A percentile compares a stretch with the other conserved stretches of the same genome.
Evolutionary conservation across 2,888 invertebrate species (phyloP).

Genomic region (Zygaena filipendulae): DNA sequence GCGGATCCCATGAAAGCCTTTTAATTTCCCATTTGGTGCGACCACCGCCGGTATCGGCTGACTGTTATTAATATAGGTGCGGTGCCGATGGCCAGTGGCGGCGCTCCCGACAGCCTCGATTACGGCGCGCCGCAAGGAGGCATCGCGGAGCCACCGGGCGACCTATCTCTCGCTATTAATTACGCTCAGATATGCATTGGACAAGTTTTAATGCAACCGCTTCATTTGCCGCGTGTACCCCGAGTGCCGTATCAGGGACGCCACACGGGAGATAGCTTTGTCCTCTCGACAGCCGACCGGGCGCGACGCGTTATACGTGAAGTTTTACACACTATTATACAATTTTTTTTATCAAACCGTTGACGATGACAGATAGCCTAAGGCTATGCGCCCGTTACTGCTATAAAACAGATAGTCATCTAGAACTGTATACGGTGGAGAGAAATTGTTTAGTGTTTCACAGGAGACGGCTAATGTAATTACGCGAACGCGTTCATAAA

Average conservation of each 20-base stretch:
- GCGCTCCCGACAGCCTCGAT: constrained; percentile 50
- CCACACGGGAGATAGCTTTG: constrained; percentile 55
- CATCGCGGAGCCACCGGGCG: constrained; percentile 44
- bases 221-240: constrained; percentile 56
- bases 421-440: constrained; percentile 40
- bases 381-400: no score
- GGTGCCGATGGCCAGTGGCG: constrained; percentile 41
- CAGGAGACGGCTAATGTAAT: constrained; percentile 47
- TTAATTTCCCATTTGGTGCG: constrained; percentile 64
- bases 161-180: constrained; percentile 65
- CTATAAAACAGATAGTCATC: constrained; percentile 34
- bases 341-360: constrained; percentile 20
- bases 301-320: constrained; percentile 18
- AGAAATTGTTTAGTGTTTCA: constrained; percentile 37
- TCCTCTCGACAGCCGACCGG: constrained; percentile 32
- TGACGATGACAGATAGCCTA: constrained; percentile 34
- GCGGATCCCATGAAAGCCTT: constrained; percentile 61
- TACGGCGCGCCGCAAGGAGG: constrained; percentile 36
- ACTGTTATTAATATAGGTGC: constrained; percentile 59
- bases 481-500: constrained; percentile 49
- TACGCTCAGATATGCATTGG: constrained; percentile 58
- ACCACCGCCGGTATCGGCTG: constrained; percentile 54
- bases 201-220: constrained; percentile 67
- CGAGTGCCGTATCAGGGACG: constrained; percentile 58
- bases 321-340: constrained; percentile 20